Base-by-base conservation (phyloP, 1,140 invertebrate species). In the Leptopilina clavipes region DNA sequence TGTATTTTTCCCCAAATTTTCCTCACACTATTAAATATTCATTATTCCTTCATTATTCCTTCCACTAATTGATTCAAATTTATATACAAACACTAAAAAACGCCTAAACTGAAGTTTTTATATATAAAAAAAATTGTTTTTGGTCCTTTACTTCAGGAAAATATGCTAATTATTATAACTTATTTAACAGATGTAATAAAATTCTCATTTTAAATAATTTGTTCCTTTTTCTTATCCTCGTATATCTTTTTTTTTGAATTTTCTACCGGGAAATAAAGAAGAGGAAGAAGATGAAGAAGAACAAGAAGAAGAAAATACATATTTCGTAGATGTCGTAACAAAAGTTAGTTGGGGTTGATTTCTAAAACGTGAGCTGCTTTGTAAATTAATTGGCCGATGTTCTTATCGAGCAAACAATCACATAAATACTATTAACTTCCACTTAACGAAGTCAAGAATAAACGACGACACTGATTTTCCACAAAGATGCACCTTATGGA, bases 381-480 rank as follows among this genome's bases (percentile, higher is more conserved):
- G 70, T 77, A 80, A 52, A 84, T 85, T 85, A 85, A 85, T 85
- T 85, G 83, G 83, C 80, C 70, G 75, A 52, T 81, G 70, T 45
- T 54, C 75, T 82, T 84, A 84, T 84, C 83, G 81, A 54, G 19
- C 70, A 48, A 65, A 40, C 76, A 77, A 79, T 84, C 83, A 77
- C 83, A 85, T 85, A 85, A 85, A 85, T 84, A 85, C 70, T 44
- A 17, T 14, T 31, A 48, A 77, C 44, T 77, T 48, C 54, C 43
- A 54, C 72, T 52, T 10, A 40, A 40, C 44, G 12, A 73, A 17
- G 25, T 25, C 44, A 52, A 73, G 71, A 52, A 12, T 12, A 19
- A 45, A 17, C 17, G 40, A 71, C 48, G 56, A 31, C 59, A 37
- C 59, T 31, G 59, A 65, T 65, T 31, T 65, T 65, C 6, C 22